These are phyloP conservation scores for Amphipyra berbera DNA, from an alignment of 2,888 invertebrate species.

Conservation along the genomic window DNA sequence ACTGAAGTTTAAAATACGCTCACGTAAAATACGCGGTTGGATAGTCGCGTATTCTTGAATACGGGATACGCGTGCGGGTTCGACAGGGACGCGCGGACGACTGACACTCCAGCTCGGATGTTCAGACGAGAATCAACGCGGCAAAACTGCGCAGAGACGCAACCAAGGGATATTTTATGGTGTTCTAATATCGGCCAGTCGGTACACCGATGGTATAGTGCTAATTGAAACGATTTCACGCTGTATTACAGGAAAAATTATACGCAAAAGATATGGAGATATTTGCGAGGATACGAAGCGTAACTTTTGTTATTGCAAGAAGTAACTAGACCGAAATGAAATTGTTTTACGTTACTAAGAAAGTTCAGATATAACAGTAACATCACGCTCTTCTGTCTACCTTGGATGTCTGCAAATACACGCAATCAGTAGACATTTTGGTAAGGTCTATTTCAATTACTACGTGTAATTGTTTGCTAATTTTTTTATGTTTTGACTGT, in stretches of 20 bases:
- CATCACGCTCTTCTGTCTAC: conserved; percentile 1
- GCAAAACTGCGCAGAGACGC: conserved; percentile 71
- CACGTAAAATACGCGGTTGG: conserved; percentile 52
- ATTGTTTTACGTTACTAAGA: conserved; percentile 17
- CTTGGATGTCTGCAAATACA: conserved; percentile 18
- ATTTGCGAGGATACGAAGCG: conserved; percentile 23
- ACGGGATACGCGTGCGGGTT: conserved; percentile 45
- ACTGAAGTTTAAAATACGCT: conserved; percentile 59
- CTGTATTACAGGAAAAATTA: conserved; percentile 7
- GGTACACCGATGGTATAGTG: conserved; percentile 13
- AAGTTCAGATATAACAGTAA: conserved; percentile 18
- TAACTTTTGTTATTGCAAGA: conserved; percentile 34
- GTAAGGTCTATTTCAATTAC: neutral
- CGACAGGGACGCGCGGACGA: conserved; percentile 65
- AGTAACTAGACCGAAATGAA: conserved; percentile 19
- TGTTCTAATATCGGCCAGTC: conserved; percentile 61
- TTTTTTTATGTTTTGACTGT: no score
- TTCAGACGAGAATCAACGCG: conserved; percentile 64
- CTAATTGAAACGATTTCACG: conserved; percentile 38
- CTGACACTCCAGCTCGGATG: conserved; percentile 67
- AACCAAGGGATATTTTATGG: conserved; percentile 56
- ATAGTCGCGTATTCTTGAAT: conserved; percentile 21
- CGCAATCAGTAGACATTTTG: neutral
- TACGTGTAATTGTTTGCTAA: neutral
- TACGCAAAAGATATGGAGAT: neutral